Percentiles rank a stretch among this genome's conserved stretches.
These are phyloP conservation scores for Podargus strigoides DNA, from an alignment of 2,797 vertebrate species.

Conservation along the genomic window DNA sequence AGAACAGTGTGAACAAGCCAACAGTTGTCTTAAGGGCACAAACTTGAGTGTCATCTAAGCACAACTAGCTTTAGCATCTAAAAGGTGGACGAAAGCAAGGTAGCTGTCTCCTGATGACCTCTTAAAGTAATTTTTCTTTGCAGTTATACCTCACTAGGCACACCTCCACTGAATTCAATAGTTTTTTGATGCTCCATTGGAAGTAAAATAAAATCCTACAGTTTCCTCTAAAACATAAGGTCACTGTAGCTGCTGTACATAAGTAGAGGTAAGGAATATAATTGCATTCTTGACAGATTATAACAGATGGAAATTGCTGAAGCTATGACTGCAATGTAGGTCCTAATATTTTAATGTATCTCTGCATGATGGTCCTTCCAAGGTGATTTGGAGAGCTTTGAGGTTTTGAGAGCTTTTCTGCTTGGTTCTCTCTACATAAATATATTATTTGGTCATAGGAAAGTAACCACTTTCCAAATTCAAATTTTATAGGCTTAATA, in stretches of 20 bases:
- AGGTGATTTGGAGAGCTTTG: constrained; percentile 19
- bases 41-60: background rate
- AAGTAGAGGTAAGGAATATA: background rate
- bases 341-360: background rate
- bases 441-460: background rate
- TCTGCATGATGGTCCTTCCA: background rate
- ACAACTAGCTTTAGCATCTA: background rate
- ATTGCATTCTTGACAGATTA: background rate
- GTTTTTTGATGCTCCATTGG: background rate
- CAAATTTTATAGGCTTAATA: background rate
- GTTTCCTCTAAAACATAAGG: background rate
- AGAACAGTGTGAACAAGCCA: background rate
- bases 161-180: background rate
- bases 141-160: background rate
- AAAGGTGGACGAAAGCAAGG: background rate
- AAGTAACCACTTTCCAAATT: constrained; percentile 31
- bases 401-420: background rate
- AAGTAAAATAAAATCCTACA: background rate
- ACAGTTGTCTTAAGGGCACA: background rate
- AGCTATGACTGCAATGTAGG: background rate
- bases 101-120: background rate
- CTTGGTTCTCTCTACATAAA: background rate
- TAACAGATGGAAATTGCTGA: background rate
- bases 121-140: background rate
- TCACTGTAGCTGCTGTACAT: background rate